Percentiles rank a stretch among this genome's conserved stretches.
Evolutionary conservation across 2,888 invertebrate species (phyloP).

Genomic region (Carterocephalus palaemon): DNA sequence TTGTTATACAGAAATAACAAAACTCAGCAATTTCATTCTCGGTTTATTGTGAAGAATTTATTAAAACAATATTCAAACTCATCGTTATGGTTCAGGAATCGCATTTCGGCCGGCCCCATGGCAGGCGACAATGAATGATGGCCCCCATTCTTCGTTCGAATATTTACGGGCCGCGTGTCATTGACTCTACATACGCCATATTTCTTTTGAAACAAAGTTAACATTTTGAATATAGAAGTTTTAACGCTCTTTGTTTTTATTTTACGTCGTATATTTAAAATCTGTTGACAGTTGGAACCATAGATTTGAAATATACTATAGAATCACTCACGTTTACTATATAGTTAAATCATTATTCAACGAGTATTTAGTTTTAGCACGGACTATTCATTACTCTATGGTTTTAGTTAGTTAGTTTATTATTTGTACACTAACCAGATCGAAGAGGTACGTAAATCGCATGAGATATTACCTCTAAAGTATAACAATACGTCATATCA

Average conservation of each 20-base stretch:
- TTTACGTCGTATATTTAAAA: slow-evolving; percentile 14
- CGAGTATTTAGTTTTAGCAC: no score
- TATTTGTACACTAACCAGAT: no score
- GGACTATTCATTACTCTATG: no score
- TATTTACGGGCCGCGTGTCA: slow-evolving; percentile 49
- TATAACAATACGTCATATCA: no score
- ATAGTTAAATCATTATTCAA: no score
- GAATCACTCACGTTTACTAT: no score
- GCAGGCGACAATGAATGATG: slow-evolving; percentile 50
- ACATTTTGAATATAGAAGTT: slow-evolving; percentile 10
- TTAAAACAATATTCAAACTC: slow-evolving; percentile 17
- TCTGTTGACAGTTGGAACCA: slow-evolving; percentile 11
- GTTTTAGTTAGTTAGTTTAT: no score
- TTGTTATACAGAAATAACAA: no score
- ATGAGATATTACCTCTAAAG: no score
- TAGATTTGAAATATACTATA: no score
- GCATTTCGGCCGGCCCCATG: slow-evolving; percentile 29
- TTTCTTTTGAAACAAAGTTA: slow-evolving; percentile 27
- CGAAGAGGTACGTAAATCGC: no score
- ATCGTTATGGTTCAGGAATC: slow-evolving; percentile 16
- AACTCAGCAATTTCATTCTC: no score
- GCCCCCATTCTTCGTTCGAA: slow-evolving; percentile 47
- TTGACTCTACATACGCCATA: slow-evolving; percentile 41
- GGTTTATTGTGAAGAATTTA: slow-evolving; percentile 1
- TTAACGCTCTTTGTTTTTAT: slow-evolving; percentile 13